Base-by-base conservation (phyloP, 2,888 invertebrate species). In the Pammene aurita region DNA sequence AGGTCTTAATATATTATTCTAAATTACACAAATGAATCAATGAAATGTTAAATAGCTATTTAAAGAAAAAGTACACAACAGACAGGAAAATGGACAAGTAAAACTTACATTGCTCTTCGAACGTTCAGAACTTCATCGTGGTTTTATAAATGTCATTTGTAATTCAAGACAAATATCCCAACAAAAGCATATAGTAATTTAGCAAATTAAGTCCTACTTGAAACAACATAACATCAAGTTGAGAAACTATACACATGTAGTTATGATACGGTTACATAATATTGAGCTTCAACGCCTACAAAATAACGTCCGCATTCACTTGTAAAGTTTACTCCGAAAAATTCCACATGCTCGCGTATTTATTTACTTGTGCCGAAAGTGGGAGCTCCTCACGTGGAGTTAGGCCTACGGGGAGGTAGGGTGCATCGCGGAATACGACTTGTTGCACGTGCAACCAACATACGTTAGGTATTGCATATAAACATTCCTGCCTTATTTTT, bases 401-500 rank as follows among this genome's bases (percentile, higher is more conserved):
- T 70, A 67, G 66, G 66, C 57, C 62, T 68, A 67, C 35, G 52
- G 63, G 63, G 56, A 50, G 54, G 44, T 34, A 60, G 64, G 63
- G 72, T 70, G 73, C 72, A 70, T 48, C 46, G 66, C 62, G 70
- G 71, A 69, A 71, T 71, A 64, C 66, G 67, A 74, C 70, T 71
- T 89, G 90, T 90, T 90, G 90, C 90, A 70, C 72, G 72, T 71
- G 73, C 18, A n/a, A 18, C 4, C 61, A n/a, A 18, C 50, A 13
- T 7, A 10, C 41, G 38, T 61, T 38, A 16, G 38, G 18, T 13
- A 35, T 48, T 26, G 26, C 26, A 26, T 26, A 4, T 26, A 26
- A 26, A 26, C 26, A 26, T 26, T 26, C 26, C 26, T 26, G 26
- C 2, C 26, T 26, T 1, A 26, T n/a, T n/a, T n/a, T n/a, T n/a